Percentiles rank a stretch among this genome's conserved stretches.
Conservation (phyloP, 1,140 invertebrate genomes). For the Heterodera carotae region DNA sequence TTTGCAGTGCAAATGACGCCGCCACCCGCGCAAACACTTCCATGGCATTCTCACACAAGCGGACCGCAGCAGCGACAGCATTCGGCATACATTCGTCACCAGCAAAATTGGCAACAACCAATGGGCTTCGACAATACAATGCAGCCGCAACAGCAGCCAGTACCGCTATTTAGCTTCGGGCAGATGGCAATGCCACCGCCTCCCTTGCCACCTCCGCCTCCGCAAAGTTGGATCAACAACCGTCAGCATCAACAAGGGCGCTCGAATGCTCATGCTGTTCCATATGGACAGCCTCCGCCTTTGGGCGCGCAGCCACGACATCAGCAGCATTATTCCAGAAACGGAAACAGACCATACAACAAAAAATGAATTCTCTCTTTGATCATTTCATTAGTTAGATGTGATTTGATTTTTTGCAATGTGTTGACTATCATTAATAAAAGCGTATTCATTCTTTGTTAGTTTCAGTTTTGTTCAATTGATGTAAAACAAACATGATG, state of each 20-base stretch:
- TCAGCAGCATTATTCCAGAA: background rate
- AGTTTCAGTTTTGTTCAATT: too few species aligned
- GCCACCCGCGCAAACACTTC: slow-evolving; percentile 10
- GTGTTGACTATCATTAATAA: background rate
- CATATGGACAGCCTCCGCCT: slow-evolving; percentile 3
- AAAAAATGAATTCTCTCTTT: background rate
- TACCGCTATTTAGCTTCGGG: slow-evolving; percentile 3
- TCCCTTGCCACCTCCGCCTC: slow-evolving; percentile 12
- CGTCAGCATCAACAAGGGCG: background rate
- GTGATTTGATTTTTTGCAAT: background rate
- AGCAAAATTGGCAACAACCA: slow-evolving; percentile 21
- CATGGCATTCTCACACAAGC: slow-evolving; percentile 10
- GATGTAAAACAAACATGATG: too few species aligned
- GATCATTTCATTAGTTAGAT: background rate
- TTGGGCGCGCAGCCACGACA: background rate
- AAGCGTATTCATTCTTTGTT: too few species aligned
- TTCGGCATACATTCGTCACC: background rate
- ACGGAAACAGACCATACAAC: background rate
- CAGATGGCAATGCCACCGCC: slow-evolving; percentile 32
- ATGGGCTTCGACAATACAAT: background rate
- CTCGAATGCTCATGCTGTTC: background rate
- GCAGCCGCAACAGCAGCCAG: background rate
- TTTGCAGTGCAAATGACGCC: slow-evolving; percentile 4
- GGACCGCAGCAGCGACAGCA: background rate
- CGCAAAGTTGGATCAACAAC: slow-evolving; percentile 8